Conservation (phyloP, 2,888 invertebrate species). For the Rhagonycha lutea region DNA sequence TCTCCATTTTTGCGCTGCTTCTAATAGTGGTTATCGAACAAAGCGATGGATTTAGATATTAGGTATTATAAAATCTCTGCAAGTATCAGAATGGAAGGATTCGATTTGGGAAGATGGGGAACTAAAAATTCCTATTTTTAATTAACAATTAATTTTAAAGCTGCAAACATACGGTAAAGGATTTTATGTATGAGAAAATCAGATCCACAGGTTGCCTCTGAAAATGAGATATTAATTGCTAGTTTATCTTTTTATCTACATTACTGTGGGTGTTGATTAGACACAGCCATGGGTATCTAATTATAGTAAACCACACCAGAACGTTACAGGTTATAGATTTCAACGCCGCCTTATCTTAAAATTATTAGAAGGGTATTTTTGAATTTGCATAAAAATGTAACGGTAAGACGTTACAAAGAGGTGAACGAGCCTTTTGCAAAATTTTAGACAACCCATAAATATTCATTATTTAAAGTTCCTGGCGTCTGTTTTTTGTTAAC, state of each 20-base stretch:
- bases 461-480: not conserved
- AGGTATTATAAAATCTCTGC: no score
- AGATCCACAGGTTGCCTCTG: slow-evolving; percentile 22
- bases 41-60: no score
- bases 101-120: not conserved
- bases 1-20: no score
- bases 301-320: slow-evolving; percentile 23
- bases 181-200: slow-evolving; percentile 15
- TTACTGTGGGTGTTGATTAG: slow-evolving; percentile 30
- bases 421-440: not conserved
- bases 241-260: slow-evolving; percentile 31
- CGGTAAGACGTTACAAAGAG: not conserved
- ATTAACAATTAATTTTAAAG: not conserved
- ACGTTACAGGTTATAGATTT: slow-evolving; percentile 14
- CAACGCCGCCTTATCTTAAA: slow-evolving; percentile 9
- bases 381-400: not conserved
- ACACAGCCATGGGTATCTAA: slow-evolving; percentile 28
- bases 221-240: slow-evolving; percentile 30
- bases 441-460: not conserved
- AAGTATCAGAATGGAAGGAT: not conserved
- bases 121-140: not conserved
- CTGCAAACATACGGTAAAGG: not conserved
- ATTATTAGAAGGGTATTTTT: not conserved
- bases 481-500: not conserved
- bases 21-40: no score